Conservation (phyloP, 2,797 vertebrate species). For the Hybognathus amarus region DNA sequence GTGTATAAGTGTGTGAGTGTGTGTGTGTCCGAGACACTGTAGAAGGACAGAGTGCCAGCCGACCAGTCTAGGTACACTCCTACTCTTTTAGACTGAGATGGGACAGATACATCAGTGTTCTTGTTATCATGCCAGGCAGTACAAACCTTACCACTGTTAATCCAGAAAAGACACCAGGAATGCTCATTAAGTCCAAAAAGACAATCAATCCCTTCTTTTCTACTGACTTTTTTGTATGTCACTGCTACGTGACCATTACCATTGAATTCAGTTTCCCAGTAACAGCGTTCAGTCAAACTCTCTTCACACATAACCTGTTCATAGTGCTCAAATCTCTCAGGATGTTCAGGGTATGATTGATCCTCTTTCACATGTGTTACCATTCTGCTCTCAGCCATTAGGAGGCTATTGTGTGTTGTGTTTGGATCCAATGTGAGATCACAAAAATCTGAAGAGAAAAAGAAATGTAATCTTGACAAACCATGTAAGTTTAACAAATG, state of each 20-base stretch:
- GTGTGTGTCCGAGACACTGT: neutral
- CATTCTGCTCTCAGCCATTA: neutral
- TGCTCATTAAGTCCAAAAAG: conserved; percentile 2
- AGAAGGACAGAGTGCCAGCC: neutral
- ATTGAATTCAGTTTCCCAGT: conserved; percentile 8
- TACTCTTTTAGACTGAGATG: neutral
- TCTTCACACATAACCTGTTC: neutral
- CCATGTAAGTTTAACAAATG: neutral
- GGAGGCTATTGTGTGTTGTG: neutral
- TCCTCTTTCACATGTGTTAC: neutral
- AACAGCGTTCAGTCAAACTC: neutral
- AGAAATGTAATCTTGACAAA: neutral
- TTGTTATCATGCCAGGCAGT: neutral
- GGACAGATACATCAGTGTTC: neutral
- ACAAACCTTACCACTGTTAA: neutral
- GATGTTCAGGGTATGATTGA: conserved; percentile 5
- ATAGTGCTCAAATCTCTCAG: neutral
- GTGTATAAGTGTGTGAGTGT: neutral
- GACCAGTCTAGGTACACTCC: neutral
- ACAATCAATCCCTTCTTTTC: neutral
- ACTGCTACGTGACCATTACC: conserved; percentile 1
- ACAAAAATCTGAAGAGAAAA: neutral
- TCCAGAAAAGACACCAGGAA: conserved; percentile 11
- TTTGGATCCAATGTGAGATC: conserved; percentile 8
- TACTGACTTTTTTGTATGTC: neutral